A percentile compares a stretch with the other conserved stretches of the same genome.
These are phyloP conservation scores for Poeciliopsis infans DNA, from an alignment of 2,797 vertebrate species.

Conservation along the genomic window DNA sequence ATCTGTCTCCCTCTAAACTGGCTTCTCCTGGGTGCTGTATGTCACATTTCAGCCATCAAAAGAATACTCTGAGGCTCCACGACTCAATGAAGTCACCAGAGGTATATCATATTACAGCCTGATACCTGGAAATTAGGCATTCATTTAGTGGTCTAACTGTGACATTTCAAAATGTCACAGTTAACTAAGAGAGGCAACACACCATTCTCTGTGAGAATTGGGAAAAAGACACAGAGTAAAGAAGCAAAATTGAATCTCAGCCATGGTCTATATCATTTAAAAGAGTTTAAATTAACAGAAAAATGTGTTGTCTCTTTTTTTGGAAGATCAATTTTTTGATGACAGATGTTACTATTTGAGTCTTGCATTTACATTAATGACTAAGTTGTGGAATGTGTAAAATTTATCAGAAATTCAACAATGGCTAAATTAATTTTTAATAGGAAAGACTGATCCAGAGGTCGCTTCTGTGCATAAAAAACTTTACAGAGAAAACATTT, in stretches of 20 bases:
- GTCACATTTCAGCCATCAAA: conserved; percentile 19
- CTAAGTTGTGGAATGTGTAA: conserved; percentile 6
- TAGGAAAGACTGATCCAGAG: no score
- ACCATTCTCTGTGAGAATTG: conserved; percentile 15
- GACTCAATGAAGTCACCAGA: conserved; percentile 19
- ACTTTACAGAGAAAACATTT: not conserved
- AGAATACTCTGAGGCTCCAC: conserved; percentile 11
- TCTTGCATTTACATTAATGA: not conserved
- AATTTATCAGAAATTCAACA: not conserved
- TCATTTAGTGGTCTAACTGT: conserved; percentile 39
- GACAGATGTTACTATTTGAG: not conserved
- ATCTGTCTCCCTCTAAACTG: conserved; percentile 32
- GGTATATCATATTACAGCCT: conserved; percentile 26
- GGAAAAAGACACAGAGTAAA: conserved; percentile 22
- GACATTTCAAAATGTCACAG: conserved; percentile 59
- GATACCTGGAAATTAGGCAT: conserved; percentile 33
- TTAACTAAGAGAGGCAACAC: conserved; percentile 30
- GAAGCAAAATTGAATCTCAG: not conserved
- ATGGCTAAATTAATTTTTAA: not conserved
- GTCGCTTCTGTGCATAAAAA: not conserved
- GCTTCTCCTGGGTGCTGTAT: conserved; percentile 33
- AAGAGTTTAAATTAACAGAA: not conserved
- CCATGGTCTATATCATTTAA: not conserved
- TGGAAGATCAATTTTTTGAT: not conserved
- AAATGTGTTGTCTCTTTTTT: not conserved